Evolutionary conservation across 2,113 vertebrate species (phyloP).

Genomic region (Leiothrix lutea): DNA sequence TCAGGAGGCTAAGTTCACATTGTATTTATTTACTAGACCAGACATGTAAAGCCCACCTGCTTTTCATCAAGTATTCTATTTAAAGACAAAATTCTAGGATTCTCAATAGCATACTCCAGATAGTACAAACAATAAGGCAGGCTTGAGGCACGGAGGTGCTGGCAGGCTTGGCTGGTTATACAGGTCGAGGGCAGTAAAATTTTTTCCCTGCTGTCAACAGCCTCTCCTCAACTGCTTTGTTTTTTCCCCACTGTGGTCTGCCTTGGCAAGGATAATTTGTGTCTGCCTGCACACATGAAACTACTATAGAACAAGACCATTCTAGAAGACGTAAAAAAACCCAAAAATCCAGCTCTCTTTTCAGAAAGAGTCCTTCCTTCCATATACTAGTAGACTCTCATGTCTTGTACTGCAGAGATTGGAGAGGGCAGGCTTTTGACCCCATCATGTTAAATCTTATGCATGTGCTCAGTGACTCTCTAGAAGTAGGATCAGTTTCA

Average conservation of each 20-base stretch:
- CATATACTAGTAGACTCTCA: background rate
- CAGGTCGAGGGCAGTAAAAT: background rate
- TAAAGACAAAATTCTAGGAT: background rate
- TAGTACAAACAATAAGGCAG: background rate
- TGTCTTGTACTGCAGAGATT: background rate
- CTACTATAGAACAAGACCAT: background rate
- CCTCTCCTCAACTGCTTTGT: background rate
- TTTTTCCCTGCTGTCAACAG: background rate
- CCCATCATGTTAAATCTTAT: accelerated
- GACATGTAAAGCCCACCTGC: background rate
- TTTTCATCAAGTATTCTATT: background rate
- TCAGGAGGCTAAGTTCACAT: background rate
- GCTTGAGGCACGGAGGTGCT: background rate
- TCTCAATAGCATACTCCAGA: background rate
- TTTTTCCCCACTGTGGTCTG: background rate
- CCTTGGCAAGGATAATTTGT: background rate
- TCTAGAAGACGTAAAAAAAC: background rate
- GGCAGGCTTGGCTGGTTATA: background rate
- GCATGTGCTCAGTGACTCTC: accelerated
- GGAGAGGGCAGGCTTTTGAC: background rate
- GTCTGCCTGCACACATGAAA: background rate
- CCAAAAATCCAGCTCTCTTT: background rate
- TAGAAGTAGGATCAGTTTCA: background rate
- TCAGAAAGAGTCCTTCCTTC: background rate
- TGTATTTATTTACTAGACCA: background rate